Base-by-base conservation (phyloP, 2,888 invertebrate genomes). In the Aspidapion aeneum region DNA sequence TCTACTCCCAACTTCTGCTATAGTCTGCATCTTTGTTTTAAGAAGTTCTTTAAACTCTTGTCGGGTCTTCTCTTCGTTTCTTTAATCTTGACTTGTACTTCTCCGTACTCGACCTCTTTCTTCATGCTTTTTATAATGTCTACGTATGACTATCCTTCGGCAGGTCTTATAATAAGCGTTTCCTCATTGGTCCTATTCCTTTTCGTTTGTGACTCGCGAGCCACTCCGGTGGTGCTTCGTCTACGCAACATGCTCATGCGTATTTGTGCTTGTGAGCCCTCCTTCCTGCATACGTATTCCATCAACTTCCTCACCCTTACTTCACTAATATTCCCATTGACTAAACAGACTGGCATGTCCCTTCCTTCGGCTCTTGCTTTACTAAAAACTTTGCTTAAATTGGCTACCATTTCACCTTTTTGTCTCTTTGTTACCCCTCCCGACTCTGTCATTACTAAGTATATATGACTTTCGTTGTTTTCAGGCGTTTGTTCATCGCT, bases 71-170 rank as follows among this genome's bases (percentile, higher is more conserved):
- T 35, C 35, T 12, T 35, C 35, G 35, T 35, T 35, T 20, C 55
- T 2, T 55, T 55, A 18, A 3, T 55, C 18, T 55, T 19, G n/a
- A 55, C 18, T 17, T 18, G 19, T 18, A 55, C 18, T 18, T 19
- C 55, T 17, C 18, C 18, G 55, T 1, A 18, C n/a, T 55, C 17
- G 9, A 55, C 55, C 18, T 55, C 55, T 19, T 55, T 55, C 20
- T 55, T 18, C 55, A 55, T 55, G 18, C 55, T 55, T 55, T 55
- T 55, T 17, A 55, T 55, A 18, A 55, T 20, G 55, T 55, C 55
- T 18, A 55, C 2, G 9, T 55, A 55, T 17, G 55, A 18, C 18
- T 55, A 18, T 55, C 55, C 55, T 18, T 18, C 19, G 20, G 55
- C 55, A 16, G 55, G 55, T 55, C 18, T 55, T 19, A 55, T 2